Evolutionary conservation across 2,888 invertebrate species (phyloP).

Genomic region (Meta bourneti): DNA sequence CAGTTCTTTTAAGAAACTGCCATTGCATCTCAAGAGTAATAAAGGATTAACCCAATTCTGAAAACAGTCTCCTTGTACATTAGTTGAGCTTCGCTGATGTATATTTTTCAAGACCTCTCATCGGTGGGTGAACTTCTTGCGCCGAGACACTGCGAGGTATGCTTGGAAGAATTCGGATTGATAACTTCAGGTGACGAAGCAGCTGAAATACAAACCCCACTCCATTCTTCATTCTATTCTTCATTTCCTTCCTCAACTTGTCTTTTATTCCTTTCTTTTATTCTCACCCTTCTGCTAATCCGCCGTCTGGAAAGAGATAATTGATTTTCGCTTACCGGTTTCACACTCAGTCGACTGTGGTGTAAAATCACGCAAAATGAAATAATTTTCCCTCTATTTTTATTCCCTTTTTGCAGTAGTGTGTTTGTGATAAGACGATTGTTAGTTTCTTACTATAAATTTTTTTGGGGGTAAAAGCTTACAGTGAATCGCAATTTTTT

Average conservation of each 20-base stretch:
- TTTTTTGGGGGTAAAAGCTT: neutral
- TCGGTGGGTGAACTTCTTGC: neutral
- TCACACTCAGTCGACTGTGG: constrained; percentile 5
- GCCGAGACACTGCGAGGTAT: neutral
- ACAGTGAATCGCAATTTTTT: neutral
- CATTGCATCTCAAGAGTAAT: neutral
- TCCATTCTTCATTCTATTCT: constrained; percentile 13
- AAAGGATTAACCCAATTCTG: neutral
- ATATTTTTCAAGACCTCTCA: neutral
- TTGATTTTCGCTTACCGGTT: constrained; percentile 35
- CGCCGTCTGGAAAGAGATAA: constrained; percentile 7
- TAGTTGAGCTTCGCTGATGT: neutral
- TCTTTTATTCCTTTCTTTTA: neutral
- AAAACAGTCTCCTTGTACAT: neutral
- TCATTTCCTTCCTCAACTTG: neutral
- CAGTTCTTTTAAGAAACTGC: no score
- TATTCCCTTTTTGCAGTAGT: neutral
- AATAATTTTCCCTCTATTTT: neutral
- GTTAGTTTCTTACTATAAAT: neutral
- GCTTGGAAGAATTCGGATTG: neutral
- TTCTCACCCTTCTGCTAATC: constrained; percentile 1
- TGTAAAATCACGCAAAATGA: constrained; percentile 6
- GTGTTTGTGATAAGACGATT: neutral
- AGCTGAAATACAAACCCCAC: neutral
- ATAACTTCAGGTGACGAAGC: constrained; percentile 19